phyloP scores from a whole-genome alignment of 2,888 invertebrate genomes.

The Agrypnus murinus region DNA sequence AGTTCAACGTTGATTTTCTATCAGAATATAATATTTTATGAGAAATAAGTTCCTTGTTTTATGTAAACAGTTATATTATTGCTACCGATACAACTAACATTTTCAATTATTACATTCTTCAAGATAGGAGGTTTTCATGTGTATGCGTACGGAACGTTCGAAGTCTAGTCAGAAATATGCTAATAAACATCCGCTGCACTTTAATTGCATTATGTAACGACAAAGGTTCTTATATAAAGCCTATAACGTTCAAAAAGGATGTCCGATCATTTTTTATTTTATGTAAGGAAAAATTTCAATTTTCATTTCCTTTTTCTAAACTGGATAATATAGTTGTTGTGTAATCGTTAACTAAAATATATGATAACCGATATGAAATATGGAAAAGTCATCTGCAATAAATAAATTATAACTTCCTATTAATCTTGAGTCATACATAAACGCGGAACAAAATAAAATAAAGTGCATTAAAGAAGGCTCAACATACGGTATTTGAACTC shows the following conservation, averaged over 20 bases:
- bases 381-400: slow-evolving; percentile 31
- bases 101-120: too few relatives aligned
- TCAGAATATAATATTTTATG: too few relatives aligned
- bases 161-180: slow-evolving; percentile 30
- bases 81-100: too few relatives aligned
- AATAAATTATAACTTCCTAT: slow-evolving; percentile 53
- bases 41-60: too few relatives aligned
- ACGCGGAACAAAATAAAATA: slow-evolving; percentile 57
- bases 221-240: neutral
- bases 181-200: slow-evolving; percentile 8
- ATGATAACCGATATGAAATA: neutral
- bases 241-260: neutral
- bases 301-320: too few relatives aligned
- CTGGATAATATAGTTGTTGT: too few relatives aligned
- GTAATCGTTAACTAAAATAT: neutral
- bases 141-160: slow-evolving; percentile 30
- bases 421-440: slow-evolving; percentile 57
- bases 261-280: neutral
- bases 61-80: too few relatives aligned
- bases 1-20: too few relatives aligned
- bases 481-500: slow-evolving; percentile 68
- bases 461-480: slow-evolving; percentile 45
- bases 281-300: too few relatives aligned
- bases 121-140: neutral
- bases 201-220: slow-evolving; percentile 15